Evolutionary conservation across 2,797 vertebrate genomes (phyloP).

Genomic region (Pseudochirops cupreus): DNA sequence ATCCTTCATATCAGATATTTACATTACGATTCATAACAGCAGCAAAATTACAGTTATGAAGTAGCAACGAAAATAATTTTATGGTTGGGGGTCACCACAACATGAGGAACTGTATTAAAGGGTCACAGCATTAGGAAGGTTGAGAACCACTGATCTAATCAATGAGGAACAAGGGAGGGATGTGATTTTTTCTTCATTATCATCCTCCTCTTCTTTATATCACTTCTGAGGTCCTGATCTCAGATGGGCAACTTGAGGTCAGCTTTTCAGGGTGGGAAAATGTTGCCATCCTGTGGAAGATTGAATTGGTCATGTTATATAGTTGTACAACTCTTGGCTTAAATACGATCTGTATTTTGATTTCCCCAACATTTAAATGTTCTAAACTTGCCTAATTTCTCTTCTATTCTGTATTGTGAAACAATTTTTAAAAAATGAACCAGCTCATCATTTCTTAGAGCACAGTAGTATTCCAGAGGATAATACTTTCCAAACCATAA

Average conservation of each 20-base stretch:
- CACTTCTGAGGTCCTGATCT: not conserved
- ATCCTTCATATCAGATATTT: no score
- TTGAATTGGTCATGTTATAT: not conserved
- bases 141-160: not conserved
- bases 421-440: not conserved
- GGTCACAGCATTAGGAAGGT: no score
- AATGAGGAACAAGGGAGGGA: not conserved
- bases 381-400: not conserved
- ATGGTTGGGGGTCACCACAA: no score
- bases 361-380: not conserved
- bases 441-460: not conserved
- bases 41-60: no score
- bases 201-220: not conserved
- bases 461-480: not conserved
- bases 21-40: no score
- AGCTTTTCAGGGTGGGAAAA: not conserved
- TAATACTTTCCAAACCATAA: not conserved
- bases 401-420: not conserved
- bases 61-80: no score
- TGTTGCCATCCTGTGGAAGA: not conserved
- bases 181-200: not conserved
- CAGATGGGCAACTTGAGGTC: not conserved
- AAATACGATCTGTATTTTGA: not conserved
- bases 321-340: not conserved
- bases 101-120: no score